These are phyloP conservation scores for Drosophila kohkoa DNA, from an alignment of 1,140 invertebrate genomes.

Conservation along the genomic window DNA sequence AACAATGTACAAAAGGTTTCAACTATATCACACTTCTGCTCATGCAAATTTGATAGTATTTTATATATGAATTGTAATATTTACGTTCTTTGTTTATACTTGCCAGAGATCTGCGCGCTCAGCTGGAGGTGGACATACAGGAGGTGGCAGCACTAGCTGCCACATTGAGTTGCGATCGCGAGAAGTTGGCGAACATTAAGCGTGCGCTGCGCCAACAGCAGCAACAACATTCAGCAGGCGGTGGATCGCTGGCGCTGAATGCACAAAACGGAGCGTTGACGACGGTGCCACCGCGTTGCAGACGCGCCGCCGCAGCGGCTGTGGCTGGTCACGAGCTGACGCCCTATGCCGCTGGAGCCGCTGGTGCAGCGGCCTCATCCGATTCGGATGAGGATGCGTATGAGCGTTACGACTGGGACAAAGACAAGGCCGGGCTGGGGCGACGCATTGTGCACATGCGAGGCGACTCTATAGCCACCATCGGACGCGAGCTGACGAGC, in stretches of 20 bases:
- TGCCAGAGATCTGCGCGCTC: conserved; percentile 93
- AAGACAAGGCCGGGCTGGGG: conserved; percentile 51
- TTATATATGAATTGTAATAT: too few relatives aligned
- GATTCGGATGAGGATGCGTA: conserved; percentile 84
- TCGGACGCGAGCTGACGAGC: conserved; percentile 90
- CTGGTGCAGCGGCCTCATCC: conserved; percentile 61
- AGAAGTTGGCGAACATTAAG: conserved; percentile 77
- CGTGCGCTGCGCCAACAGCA: conserved; percentile 64
- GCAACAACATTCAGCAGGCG: conserved; percentile 28
- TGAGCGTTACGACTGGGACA: conserved; percentile 72
- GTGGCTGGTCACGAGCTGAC: conserved; percentile 61
- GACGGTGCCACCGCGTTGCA: conserved; percentile 84
- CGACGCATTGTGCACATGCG: conserved; percentile 69
- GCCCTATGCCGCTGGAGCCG: conserved; percentile 49
- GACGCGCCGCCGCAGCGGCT: conserved; percentile 50
- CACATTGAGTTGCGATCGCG: conserved; percentile 78
- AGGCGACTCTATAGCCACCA: conserved; percentile 86
- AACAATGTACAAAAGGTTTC: too few relatives aligned
- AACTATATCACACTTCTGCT: too few relatives aligned
- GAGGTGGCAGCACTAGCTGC: conserved; percentile 77
- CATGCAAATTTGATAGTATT: too few relatives aligned
- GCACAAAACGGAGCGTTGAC: conserved; percentile 85
- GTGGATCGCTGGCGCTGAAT: conserved; percentile 73
- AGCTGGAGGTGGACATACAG: conserved; percentile 91
- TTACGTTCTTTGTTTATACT: not conserved